These are phyloP conservation scores for Sepioteuthis lessoniana DNA, from an alignment of 2,888 invertebrate genomes.

Conservation along the genomic window DNA sequence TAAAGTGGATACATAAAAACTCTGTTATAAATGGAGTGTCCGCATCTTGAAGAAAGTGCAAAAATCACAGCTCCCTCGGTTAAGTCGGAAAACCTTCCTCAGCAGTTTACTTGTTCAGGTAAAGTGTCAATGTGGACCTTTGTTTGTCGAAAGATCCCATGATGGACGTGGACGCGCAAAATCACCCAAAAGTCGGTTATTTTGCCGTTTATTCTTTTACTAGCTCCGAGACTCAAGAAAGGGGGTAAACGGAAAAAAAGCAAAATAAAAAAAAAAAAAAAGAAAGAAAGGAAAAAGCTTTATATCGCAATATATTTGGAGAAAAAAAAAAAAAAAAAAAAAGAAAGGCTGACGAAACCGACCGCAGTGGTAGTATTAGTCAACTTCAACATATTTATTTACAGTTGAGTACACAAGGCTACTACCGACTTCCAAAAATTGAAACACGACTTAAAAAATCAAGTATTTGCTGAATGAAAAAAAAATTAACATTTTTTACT, in stretches of 20 bases:
- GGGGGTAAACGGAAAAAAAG: not conserved
- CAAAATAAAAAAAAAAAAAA: not conserved
- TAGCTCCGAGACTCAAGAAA: not conserved
- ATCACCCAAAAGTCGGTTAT: not conserved
- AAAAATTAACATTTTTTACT: no score
- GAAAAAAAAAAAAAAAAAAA: not conserved
- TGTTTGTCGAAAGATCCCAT: constrained; percentile 24
- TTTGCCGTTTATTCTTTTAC: not conserved
- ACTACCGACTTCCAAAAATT: no score
- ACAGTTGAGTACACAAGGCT: no score
- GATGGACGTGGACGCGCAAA: not conserved
- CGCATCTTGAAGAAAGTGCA: constrained; percentile 73
- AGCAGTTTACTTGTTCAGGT: constrained; percentile 68
- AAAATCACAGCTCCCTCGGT: constrained; percentile 68
- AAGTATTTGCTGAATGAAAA: no score
- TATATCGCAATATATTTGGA: not conserved
- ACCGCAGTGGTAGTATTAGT: not conserved
- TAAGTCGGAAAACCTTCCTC: constrained; percentile 63
- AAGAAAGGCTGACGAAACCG: no score
- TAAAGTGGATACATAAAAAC: not conserved
- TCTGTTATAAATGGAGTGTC: constrained; percentile 72
- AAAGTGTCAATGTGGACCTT: constrained; percentile 50
- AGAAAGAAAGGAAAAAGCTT: not conserved
- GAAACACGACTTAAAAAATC: no score
- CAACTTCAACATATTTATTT: no score